These are phyloP conservation scores for Epinephelus moara DNA, from an alignment of 2,113 vertebrate species.

Conservation along the genomic window DNA sequence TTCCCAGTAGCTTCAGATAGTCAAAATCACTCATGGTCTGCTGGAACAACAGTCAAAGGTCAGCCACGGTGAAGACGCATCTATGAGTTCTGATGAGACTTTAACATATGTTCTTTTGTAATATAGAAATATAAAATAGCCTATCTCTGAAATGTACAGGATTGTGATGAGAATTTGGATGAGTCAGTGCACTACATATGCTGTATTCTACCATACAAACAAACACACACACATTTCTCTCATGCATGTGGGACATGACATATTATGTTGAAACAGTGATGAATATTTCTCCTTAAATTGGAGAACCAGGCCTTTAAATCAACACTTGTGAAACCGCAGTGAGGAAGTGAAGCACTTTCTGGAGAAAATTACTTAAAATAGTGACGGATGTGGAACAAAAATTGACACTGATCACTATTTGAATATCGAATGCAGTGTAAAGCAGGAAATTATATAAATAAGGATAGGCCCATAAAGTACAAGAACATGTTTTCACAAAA, in stretches of 20 bases:
- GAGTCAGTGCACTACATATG: not conserved
- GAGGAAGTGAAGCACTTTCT: not conserved
- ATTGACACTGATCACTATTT: not conserved
- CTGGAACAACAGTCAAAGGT: not conserved
- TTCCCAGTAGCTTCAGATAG: conserved; percentile 96
- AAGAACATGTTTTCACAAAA: not conserved
- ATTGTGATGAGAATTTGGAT: not conserved
- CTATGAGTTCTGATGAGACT: not conserved
- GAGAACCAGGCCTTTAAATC: not conserved
- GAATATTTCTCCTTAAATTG: not conserved
- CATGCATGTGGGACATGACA: not conserved
- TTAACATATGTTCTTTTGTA: not conserved
- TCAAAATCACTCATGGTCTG: conserved; percentile 98
- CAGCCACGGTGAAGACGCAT: not conserved
- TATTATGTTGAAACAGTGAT: not conserved
- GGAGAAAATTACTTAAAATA: too few species aligned
- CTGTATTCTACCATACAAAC: not conserved
- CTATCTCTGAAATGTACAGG: conserved; percentile 4
- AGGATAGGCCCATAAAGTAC: not conserved
- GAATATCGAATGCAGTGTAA: not conserved
- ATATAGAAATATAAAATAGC: not conserved
- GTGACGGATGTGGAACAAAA: not conserved
- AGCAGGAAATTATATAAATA: not conserved
- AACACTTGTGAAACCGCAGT: not conserved
- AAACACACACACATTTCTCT: not conserved